Evolutionary conservation across 2,113 vertebrate species (phyloP).

Genomic region (Chroicocephalus ridibundus): DNA sequence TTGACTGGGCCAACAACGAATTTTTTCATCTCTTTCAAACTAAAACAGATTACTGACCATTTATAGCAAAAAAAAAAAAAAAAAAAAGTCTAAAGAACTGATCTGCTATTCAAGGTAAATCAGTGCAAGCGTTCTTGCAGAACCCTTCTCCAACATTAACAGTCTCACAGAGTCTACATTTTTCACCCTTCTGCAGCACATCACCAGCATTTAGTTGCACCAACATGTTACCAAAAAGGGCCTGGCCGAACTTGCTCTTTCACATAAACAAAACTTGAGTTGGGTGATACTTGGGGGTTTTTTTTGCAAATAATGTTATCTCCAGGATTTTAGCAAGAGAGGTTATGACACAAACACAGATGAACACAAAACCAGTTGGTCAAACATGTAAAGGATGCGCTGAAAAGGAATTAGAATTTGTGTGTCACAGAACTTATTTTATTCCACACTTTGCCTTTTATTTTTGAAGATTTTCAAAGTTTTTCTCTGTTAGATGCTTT

Average conservation of each 20-base stretch:
- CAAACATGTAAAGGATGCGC: not conserved
- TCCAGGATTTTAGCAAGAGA: conserved; percentile 18
- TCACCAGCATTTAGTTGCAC: not conserved
- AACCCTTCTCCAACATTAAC: not conserved
- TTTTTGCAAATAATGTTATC: conserved; percentile 1
- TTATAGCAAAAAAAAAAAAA: not conserved
- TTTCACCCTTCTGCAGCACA: not conserved
- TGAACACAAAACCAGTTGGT: not conserved
- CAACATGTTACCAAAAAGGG: not conserved
- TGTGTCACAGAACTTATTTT: not conserved
- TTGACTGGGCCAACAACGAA: not conserved
- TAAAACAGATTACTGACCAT: not conserved
- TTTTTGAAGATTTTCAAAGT: not conserved
- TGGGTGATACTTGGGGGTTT: not conserved
- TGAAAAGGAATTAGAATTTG: not conserved
- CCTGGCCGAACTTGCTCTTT: not conserved
- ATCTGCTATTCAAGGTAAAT: not conserved
- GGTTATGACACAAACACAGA: not conserved
- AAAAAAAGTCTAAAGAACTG: not conserved
- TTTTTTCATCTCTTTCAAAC: not conserved
- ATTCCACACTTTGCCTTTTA: not conserved
- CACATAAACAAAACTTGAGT: not conserved
- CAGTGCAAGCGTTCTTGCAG: not conserved
- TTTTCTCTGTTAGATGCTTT: not conserved
- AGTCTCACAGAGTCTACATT: not conserved